phyloP scores from a whole-genome alignment of 2,797 vertebrate genomes.

The Zenarchopterus dispar region DNA sequence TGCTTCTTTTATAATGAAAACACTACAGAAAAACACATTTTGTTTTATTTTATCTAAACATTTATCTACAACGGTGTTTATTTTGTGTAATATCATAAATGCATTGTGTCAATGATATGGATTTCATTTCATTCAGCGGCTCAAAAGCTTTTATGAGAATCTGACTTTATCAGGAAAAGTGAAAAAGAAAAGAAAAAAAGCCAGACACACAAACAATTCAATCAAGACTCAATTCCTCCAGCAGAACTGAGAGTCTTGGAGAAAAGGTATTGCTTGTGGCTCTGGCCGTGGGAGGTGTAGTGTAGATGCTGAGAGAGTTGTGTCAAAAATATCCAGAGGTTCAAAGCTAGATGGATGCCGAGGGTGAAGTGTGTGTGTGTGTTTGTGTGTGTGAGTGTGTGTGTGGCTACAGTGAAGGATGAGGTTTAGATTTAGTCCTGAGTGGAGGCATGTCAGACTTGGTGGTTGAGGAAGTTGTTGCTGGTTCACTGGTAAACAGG shows the following conservation, averaged over 20 bases:
- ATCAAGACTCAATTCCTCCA: slow-evolving; percentile 21
- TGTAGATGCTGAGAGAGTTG: slow-evolving; percentile 28
- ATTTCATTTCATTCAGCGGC: not conserved
- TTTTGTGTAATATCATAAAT: not conserved
- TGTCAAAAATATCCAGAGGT: slow-evolving; percentile 45
- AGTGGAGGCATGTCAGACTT: slow-evolving; percentile 45
- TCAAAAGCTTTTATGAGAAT: not conserved
- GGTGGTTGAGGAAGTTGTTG: slow-evolving; percentile 33
- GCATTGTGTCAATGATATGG: too few species aligned
- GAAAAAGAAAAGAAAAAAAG: not conserved
- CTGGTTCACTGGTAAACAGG: slow-evolving; percentile 28
- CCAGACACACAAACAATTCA: slow-evolving; percentile 14
- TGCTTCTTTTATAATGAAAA: not conserved
- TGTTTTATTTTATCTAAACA: too few species aligned
- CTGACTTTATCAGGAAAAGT: not conserved
- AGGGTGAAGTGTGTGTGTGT: slow-evolving; percentile 12
- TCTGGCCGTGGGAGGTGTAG: slow-evolving; percentile 46
- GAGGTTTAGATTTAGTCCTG: slow-evolving; percentile 41
- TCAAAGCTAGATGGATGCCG: slow-evolving; percentile 30
- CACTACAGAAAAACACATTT: too few species aligned
- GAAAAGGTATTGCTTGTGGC: slow-evolving; percentile 34
- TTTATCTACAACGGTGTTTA: not conserved
- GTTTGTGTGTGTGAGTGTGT: not conserved
- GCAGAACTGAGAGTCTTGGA: slow-evolving; percentile 22
- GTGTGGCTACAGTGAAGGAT: slow-evolving; percentile 31